A percentile compares a stretch with the other conserved stretches of the same genome.
These are phyloP conservation scores for Gnatocerus cornutus DNA, from an alignment of 2,888 invertebrate species.

Conservation along the genomic window DNA sequence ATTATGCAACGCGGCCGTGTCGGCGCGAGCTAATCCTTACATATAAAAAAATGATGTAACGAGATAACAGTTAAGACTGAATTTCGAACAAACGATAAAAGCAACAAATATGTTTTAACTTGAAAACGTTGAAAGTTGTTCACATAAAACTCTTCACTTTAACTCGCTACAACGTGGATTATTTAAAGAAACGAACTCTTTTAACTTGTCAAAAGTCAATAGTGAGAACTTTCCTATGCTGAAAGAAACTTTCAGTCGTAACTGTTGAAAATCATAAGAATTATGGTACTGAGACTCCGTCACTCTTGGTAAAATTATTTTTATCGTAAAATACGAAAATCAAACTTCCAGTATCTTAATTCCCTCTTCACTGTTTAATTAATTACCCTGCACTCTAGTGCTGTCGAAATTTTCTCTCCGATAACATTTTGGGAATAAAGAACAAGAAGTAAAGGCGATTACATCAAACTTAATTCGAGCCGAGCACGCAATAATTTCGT, in stretches of 20 bases:
- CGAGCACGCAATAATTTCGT: slow-evolving; percentile 39
- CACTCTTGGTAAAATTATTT: too few relatives aligned
- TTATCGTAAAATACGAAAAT: not conserved
- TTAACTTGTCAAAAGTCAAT: slow-evolving; percentile 2
- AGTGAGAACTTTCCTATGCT: not conserved
- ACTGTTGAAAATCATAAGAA: not conserved
- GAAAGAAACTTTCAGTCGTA: not conserved
- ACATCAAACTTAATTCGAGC: slow-evolving; percentile 36
- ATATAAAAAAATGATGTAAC: not conserved
- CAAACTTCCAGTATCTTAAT: slow-evolving; percentile 7
- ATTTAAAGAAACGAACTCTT: not conserved
- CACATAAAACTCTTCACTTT: slow-evolving; percentile 1
- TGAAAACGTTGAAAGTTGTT: not conserved
- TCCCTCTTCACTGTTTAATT: slow-evolving; percentile 31
- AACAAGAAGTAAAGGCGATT: slow-evolving; percentile 32
- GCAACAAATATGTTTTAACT: not conserved
- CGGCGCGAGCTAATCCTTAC: slow-evolving; percentile 16
- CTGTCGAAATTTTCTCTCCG: slow-evolving; percentile 38
- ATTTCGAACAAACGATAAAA: not conserved
- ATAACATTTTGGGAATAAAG: slow-evolving; percentile 31
- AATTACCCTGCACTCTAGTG: slow-evolving; percentile 18
- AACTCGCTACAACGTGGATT: not conserved
- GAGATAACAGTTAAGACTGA: slow-evolving; percentile 2
- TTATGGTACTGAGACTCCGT: not conserved
- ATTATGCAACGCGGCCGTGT: slow-evolving; percentile 30